Percentiles rank a stretch among this genome's conserved stretches.
Conservation (phyloP, 2,888 invertebrate species). For the Tipula unca region DNA sequence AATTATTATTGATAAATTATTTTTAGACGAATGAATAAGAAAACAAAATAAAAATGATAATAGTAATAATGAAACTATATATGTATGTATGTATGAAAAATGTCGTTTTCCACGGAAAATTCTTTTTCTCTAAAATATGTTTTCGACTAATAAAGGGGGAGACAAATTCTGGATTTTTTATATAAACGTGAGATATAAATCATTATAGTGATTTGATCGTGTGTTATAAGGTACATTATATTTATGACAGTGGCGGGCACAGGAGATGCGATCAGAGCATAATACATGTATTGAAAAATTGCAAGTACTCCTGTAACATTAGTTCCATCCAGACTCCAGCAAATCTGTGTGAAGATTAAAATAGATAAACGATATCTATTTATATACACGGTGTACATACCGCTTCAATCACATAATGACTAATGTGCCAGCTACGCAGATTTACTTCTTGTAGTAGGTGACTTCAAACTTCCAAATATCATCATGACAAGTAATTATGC, state of each 20-base stretch:
- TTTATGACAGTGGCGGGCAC: neutral
- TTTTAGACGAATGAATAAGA: neutral
- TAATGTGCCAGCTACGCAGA: too few relatives aligned
- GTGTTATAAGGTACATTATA: too few relatives aligned
- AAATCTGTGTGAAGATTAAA: too few relatives aligned
- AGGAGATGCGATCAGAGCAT: neutral
- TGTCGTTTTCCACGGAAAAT: neutral
- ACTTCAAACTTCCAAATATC: too few relatives aligned
- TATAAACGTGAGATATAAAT: neutral
- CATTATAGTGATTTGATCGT: neutral
- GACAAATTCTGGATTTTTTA: neutral
- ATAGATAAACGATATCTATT: too few relatives aligned
- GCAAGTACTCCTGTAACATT: too few relatives aligned
- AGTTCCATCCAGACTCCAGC: too few relatives aligned
- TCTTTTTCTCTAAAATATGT: neutral
- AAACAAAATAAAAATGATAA: neutral
- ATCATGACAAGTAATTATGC: too few relatives aligned
- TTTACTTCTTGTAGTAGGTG: too few relatives aligned
- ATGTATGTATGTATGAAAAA: neutral
- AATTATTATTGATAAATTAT: slow-evolving; percentile 14
- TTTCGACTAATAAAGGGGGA: neutral
- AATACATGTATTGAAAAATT: too few relatives aligned
- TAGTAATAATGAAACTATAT: neutral
- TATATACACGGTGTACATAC: too few relatives aligned
- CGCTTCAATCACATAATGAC: too few relatives aligned